Evolutionary conservation across 1,140 invertebrate genomes (phyloP).

Genomic region (Archegozetes longisetosus): DNA sequence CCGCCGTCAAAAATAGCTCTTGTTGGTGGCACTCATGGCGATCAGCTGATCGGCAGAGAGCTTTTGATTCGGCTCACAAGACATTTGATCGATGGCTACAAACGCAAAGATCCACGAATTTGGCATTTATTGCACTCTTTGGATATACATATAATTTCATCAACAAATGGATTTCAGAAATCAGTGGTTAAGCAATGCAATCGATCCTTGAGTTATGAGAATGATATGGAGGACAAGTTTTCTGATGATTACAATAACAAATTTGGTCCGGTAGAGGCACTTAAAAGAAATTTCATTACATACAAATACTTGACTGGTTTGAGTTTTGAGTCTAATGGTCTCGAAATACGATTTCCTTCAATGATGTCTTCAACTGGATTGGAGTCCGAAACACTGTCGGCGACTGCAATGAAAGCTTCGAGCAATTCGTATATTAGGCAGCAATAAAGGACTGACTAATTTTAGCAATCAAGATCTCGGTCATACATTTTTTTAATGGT

Average conservation of each 20-base stretch:
- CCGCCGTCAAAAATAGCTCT: background rate
- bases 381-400: slow-evolving; percentile 17
- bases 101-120: background rate
- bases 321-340: slow-evolving; percentile 43
- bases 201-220: slow-evolving; percentile 34
- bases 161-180: background rate
- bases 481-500: slow-evolving; percentile 80
- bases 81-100: slow-evolving; percentile 45
- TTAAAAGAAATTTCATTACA: slow-evolving; percentile 15
- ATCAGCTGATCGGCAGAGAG: slow-evolving; percentile 67
- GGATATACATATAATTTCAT: slow-evolving; percentile 37
- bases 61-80: slow-evolving; percentile 59
- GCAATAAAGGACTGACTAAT: slow-evolving; percentile 99
- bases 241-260: slow-evolving; percentile 13
- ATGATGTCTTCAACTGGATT: background rate
- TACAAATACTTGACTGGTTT: slow-evolving; percentile 34
- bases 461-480: slow-evolving; percentile 74
- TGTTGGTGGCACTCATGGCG: slow-evolving; percentile 37
- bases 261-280: slow-evolving; percentile 15
- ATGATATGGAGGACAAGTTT: slow-evolving; percentile 19
- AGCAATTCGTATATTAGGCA: slow-evolving; percentile 54
- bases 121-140: background rate
- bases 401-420: too few relatives aligned
- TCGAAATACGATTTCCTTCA: slow-evolving; percentile 34
- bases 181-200: background rate